A percentile compares a stretch with the other conserved stretches of the same genome.
phyloP scores from a whole-genome alignment of 2,113 vertebrate genomes.

The Oryctolagus cuniculus region mOryCun1.1 NC_091441.1:39733501-39734000 shows the following conservation, averaged over 20 bases:
- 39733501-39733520: neutral
- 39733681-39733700: neutral
- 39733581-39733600: neutral
- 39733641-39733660: neutral
- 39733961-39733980: neutral
- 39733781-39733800: neutral
- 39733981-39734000: neutral
- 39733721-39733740: neutral
- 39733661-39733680: neutral
- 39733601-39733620: neutral
- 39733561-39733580: constrained; percentile 2
- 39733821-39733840: neutral
- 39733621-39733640: neutral
- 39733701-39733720: neutral
- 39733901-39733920: neutral
- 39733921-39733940: neutral
- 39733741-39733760: neutral
- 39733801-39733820: neutral
- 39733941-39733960: neutral
- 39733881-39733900: neutral
- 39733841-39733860: neutral
- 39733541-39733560: neutral
- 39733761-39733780: neutral
- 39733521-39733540: neutral
- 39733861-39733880: neutral